Conservation (phyloP, 2,888 invertebrate genomes). For the Anthrax anthrax region DNA sequence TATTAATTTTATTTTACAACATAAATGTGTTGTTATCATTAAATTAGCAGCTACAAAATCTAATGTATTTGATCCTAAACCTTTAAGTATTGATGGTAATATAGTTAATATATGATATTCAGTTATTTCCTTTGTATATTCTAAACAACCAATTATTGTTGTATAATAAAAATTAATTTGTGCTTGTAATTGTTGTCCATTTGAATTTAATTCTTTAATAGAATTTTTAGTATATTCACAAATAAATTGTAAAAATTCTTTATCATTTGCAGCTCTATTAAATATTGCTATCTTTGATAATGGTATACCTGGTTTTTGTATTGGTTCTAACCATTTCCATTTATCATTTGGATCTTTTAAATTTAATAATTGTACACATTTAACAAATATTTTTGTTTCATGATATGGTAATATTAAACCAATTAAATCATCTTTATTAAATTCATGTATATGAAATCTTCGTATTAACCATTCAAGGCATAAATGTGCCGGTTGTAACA, state of each 20-base stretch:
- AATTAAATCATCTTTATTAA: slow-evolving; percentile 69
- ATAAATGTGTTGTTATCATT: slow-evolving; percentile 56
- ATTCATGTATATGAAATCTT: slow-evolving; percentile 76
- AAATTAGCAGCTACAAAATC: slow-evolving; percentile 63
- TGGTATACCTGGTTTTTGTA: slow-evolving; percentile 61
- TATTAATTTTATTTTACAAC: slow-evolving; percentile 46
- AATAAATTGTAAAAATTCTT: slow-evolving; percentile 47
- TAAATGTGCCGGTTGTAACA: slow-evolving; percentile 67
- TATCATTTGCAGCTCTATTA: slow-evolving; percentile 52
- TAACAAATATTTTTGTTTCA: slow-evolving; percentile 77
- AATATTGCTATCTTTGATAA: slow-evolving; percentile 57
- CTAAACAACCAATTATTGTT: slow-evolving; percentile 54
- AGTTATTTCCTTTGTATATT: slow-evolving; percentile 39
- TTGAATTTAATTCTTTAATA: slow-evolving; percentile 43
- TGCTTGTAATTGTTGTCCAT: slow-evolving; percentile 48
- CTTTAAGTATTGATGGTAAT: slow-evolving; percentile 55
- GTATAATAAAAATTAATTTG: slow-evolving; percentile 71
- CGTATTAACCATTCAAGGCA: slow-evolving; percentile 91
- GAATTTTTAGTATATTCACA: slow-evolving; percentile 42
- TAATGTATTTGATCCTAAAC: slow-evolving; percentile 47
- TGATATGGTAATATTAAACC: slow-evolving; percentile 81
- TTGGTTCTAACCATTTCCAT: slow-evolving; percentile 62
- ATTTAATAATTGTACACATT: slow-evolving; percentile 61
- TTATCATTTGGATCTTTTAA: slow-evolving; percentile 43
- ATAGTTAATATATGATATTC: slow-evolving; percentile 54